These are phyloP conservation scores for Lophius americanus DNA, from an alignment of 2,797 vertebrate species.

Conservation along the genomic window DNA sequence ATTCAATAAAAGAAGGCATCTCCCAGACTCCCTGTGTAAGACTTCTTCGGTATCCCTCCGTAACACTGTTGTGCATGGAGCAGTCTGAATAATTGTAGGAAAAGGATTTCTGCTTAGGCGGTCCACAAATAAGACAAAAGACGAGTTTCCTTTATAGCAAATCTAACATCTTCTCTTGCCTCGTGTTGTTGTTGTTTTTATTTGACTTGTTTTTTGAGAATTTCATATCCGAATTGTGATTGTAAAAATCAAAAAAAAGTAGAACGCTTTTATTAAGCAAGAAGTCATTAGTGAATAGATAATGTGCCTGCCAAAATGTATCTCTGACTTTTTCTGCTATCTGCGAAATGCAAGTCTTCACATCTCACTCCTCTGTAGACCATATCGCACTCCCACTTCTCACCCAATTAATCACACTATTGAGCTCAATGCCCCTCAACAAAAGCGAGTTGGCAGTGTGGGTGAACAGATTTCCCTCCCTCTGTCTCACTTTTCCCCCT, in stretches of 20 bases:
- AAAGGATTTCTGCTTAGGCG: neutral
- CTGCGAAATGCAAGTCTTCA: slow-evolving; percentile 48
- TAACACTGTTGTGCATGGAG: neutral
- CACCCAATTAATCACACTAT: slow-evolving; percentile 73
- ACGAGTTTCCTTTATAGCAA: no score
- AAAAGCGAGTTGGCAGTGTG: slow-evolving; percentile 35
- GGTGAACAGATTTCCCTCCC: slow-evolving; percentile 22
- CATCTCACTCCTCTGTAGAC: slow-evolving; percentile 49
- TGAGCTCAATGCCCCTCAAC: slow-evolving; percentile 59
- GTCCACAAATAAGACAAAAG: neutral
- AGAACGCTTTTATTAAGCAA: neutral
- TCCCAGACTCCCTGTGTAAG: neutral
- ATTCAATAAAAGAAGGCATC: neutral
- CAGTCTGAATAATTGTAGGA: neutral
- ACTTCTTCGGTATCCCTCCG: no score
- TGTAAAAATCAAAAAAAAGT: neutral
- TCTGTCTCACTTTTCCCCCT: no score
- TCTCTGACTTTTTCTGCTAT: slow-evolving; percentile 17
- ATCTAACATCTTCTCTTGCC: neutral
- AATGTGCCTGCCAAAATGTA: slow-evolving; percentile 25
- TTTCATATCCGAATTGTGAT: neutral
- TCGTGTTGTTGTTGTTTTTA: neutral
- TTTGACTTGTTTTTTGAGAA: neutral
- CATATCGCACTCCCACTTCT: slow-evolving; percentile 55
- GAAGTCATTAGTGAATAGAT: slow-evolving; percentile 21